These are phyloP conservation scores for Phymanthus crucifer DNA, from an alignment of 92 coral and sea anemone genomes.

Conservation along the genomic window DNA sequence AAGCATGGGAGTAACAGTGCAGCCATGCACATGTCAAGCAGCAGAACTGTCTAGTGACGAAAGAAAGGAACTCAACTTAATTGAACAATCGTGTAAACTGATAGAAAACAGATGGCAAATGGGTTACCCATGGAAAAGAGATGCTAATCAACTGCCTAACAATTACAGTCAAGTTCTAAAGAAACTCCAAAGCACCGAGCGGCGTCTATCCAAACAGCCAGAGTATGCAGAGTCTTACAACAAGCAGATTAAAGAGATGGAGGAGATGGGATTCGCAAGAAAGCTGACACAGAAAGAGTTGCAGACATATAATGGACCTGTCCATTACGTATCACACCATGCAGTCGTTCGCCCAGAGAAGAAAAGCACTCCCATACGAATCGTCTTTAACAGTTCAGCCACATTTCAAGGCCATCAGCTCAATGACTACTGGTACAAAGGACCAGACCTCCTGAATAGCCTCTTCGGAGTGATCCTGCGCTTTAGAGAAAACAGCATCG, in stretches of 20 bases:
- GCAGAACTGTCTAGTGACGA: constrained; percentile 40
- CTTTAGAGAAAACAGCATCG: constrained; percentile 23
- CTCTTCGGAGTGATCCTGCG: constrained; percentile 45
- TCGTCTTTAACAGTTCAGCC: constrained; percentile 63
- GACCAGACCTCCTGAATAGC: constrained; percentile 37
- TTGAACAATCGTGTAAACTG: constrained; percentile 51
- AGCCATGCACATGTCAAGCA: constrained; percentile 47
- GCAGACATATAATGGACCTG: constrained; percentile 23
- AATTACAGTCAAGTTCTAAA: constrained; percentile 46
- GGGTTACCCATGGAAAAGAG: constrained; percentile 58
- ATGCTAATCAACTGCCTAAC: constrained; percentile 42
- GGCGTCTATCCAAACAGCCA: constrained; percentile 41
- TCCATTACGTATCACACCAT: constrained; percentile 44
- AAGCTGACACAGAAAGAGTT: constrained; percentile 37
- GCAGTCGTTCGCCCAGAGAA: constrained; percentile 53
- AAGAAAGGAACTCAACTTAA: constrained; percentile 23
- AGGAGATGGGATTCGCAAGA: constrained; percentile 33
- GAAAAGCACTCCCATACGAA: constrained; percentile 47
- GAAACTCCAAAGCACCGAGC: constrained; percentile 49
- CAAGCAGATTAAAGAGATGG: constrained; percentile 49
- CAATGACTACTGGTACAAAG: constrained; percentile 59
- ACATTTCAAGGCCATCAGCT: constrained; percentile 46
- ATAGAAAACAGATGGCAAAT: constrained; percentile 45
- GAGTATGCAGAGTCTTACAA: constrained; percentile 50
- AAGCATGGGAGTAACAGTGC: constrained; percentile 50